These are phyloP conservation scores for Pollenia amentaria DNA, from an alignment of 2,888 invertebrate genomes.

Conservation along the genomic window DNA sequence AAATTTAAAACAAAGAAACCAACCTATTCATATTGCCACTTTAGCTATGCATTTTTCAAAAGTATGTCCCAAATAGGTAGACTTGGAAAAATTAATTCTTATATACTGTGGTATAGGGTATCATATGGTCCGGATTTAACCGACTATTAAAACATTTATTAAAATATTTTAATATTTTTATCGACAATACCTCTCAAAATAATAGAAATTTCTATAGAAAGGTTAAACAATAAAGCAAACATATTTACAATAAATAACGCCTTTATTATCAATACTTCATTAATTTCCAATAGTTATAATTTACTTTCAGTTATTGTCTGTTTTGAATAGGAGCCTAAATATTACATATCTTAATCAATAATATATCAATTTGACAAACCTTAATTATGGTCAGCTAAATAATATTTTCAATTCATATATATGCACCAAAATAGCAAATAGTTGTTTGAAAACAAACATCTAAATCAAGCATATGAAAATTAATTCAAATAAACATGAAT, in stretches of 20 bases:
- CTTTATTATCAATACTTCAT: neutral
- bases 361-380: constrained; percentile 1
- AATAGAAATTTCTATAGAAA: no score
- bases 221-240: neutral
- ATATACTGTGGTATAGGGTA: no score
- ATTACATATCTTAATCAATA: neutral
- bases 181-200: no score
- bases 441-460: neutral
- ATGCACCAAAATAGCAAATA: neutral
- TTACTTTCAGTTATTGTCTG: neutral
- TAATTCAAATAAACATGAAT: neutral
- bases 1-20: no score
- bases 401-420: constrained; percentile 3
- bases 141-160: no score
- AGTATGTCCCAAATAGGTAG: no score
- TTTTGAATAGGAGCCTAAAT: neutral
- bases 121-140: no score
- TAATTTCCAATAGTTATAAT: no score
- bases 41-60: no score
- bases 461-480: neutral
- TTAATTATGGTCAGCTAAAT: constrained; percentile 10
- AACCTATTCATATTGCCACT: no score
- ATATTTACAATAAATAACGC: neutral
- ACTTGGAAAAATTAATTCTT: no score
- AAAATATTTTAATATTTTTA: no score